Percentiles rank a stretch among this genome's conserved stretches.
phyloP scores from a whole-genome alignment of 2,888 invertebrate species.

The Ophion slaviceki region DNA sequence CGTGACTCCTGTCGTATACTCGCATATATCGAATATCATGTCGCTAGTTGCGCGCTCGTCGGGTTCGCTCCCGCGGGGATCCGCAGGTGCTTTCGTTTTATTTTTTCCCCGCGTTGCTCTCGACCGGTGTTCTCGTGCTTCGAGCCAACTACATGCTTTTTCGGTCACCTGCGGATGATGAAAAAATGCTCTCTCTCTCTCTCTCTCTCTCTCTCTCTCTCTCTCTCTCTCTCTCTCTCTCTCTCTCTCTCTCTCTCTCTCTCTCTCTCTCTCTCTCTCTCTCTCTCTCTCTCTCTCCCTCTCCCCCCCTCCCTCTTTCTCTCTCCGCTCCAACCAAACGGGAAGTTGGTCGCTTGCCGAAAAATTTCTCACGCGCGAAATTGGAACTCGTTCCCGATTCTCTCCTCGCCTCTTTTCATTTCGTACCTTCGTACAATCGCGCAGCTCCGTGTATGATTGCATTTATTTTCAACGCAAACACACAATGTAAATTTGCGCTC shows the following conservation, averaged over 20 bases:
- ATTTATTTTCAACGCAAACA: slow-evolving; percentile 29
- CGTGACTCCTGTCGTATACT: slow-evolving; percentile 16
- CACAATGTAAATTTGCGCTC: slow-evolving; percentile 7
- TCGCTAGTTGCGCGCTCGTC: slow-evolving; percentile 39
- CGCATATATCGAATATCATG: slow-evolving; percentile 21
- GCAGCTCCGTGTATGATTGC: neutral
- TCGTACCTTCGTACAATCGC: slow-evolving; percentile 48
- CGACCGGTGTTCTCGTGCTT: slow-evolving; percentile 56
- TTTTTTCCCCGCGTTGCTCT: neutral
- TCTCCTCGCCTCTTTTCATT: slow-evolving; percentile 25
- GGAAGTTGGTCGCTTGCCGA: slow-evolving; percentile 30
- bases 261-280: neutral
- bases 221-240: neutral
- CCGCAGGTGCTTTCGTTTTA: slow-evolving; percentile 53
- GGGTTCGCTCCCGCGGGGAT: slow-evolving; percentile 42
- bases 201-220: slow-evolving; percentile 13
- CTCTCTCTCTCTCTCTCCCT: slow-evolving; percentile 5
- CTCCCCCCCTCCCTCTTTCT: too few species aligned
- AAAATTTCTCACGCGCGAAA: slow-evolving; percentile 64
- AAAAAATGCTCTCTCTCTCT: slow-evolving; percentile 21
- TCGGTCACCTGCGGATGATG: slow-evolving; percentile 53
- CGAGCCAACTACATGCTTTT: slow-evolving; percentile 38
- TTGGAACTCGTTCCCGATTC: slow-evolving; percentile 51
- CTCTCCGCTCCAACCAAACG: neutral
- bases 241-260: neutral